These are phyloP conservation scores for Drosophila prostipennis DNA, from an alignment of 2,888 invertebrate genomes.

Conservation along the genomic window DNA sequence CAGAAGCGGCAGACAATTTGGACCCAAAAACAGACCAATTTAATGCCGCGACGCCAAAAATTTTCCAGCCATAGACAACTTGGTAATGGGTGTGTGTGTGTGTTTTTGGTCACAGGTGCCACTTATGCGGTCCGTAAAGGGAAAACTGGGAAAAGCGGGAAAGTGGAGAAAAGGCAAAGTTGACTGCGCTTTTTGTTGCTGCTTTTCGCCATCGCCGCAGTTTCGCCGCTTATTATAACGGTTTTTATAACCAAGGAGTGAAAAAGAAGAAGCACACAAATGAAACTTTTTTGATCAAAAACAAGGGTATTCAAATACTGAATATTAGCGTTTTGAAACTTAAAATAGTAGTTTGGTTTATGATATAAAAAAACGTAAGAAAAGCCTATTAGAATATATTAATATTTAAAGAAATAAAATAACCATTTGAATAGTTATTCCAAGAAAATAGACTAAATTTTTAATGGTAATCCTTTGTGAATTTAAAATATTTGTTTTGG, in stretches of 20 bases:
- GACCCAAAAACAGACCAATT: conserved; percentile 40
- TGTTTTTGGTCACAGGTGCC: conserved; percentile 73
- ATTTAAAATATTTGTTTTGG: too few relatives aligned
- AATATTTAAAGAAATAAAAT: too few relatives aligned
- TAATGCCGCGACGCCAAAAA: conserved; percentile 35
- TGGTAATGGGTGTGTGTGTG: conserved; percentile 16
- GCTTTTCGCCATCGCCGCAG: conserved; percentile 29
- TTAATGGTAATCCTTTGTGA: too few relatives aligned
- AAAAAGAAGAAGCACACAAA: conserved; percentile 14
- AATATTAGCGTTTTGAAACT: background rate
- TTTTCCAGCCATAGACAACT: conserved; percentile 28
- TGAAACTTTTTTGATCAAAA: conserved; percentile 24
- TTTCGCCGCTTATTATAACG: conserved; percentile 52
- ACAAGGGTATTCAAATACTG: conserved; percentile 5
- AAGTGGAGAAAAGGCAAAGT: conserved; percentile 17
- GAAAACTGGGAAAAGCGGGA: background rate
- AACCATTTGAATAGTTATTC: too few relatives aligned
- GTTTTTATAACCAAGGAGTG: conserved; percentile 42
- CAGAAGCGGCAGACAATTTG: conserved; percentile 32
- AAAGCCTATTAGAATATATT: too few relatives aligned
- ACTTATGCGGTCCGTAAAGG: conserved; percentile 66
- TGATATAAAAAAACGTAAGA: too few relatives aligned
- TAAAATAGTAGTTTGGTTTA: background rate
- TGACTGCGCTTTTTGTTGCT: conserved; percentile 43
- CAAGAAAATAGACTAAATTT: too few relatives aligned